Evolutionary conservation across 2,113 vertebrate species (phyloP), one percentile per base, ranked within the genome.

Genomic region (Isurus oxyrinchus): DNA sequence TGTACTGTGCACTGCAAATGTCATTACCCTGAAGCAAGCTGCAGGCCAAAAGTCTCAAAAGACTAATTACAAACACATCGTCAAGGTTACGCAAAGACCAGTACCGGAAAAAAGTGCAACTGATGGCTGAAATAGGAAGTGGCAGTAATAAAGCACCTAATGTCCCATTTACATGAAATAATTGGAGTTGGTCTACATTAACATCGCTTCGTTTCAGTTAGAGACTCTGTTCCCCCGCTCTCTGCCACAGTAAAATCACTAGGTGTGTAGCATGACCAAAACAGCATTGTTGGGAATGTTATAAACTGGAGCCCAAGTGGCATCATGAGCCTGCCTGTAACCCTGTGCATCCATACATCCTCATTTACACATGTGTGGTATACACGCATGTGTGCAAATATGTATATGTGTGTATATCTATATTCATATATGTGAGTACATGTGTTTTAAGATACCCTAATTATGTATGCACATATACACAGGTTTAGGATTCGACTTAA

Each of bases 21-120:
- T 95, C 94, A 95, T 95, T 95, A 72, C 44, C 94, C 94, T 76
- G 94, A 95, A 95, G 94, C 67, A 3, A 95, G 67, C 66, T 95
- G 66, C 94, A 55, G 94, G 94, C 23, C 94, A 72, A 72, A 95
- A 95, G 94, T 76, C 94, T 95, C 94, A 6, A 76, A 95, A 76
- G 94, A 95, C 94, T 76, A 95, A 95, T 95, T 95, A 95, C 94
- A 53, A 95, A 72, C 25, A 95, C 63, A 72, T 95, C 31, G 94
- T 72, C 94, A 95, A 76, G 94, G 94, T 95, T 72, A 69, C 27
- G 11, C 67, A 69, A 95, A 67, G 44, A 35, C 44, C 25, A 95
- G 66, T 5, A 21, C 8, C 49, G 63, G 61, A 40, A n/a, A 63
- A 63, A 95, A 31, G 66, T 95, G 27, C 40, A 53, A 55, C 4